Percentiles rank a stretch among this genome's conserved stretches.
phyloP scores from a whole-genome alignment of 2,113 vertebrate genomes.

The Hiodon alosoides region DNA sequence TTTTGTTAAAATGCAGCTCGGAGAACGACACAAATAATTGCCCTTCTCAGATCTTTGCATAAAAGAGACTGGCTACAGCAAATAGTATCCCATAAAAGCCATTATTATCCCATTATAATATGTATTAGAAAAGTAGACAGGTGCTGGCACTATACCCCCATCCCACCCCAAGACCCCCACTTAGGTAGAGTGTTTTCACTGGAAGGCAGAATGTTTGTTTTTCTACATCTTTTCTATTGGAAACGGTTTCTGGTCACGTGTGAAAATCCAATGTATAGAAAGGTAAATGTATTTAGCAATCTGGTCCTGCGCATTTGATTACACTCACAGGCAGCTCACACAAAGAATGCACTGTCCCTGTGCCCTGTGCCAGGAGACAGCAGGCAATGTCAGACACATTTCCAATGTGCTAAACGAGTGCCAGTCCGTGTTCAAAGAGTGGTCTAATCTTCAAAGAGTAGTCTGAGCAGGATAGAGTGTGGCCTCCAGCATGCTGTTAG shows the following conservation, averaged over 20 bases:
- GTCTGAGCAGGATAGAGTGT: not conserved
- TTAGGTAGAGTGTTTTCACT: too few species aligned
- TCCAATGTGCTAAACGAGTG: not conserved
- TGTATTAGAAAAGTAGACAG: not conserved
- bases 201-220: too few species aligned
- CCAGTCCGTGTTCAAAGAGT: slow-evolving; percentile 8
- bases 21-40: not conserved
- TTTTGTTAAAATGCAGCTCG: slow-evolving; percentile 10
- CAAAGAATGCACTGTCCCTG: not conserved
- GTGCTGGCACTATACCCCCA: not conserved
- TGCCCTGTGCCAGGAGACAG: not conserved
- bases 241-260: not conserved
- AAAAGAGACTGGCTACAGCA: not conserved
- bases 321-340: not conserved
- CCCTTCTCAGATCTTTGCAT: slow-evolving; percentile 6
- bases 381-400: not conserved
- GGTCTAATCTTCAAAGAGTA: not conserved
- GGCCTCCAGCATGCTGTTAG: not conserved
- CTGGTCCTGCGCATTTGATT: not conserved
- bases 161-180: not conserved
- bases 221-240: not conserved
- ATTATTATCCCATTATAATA: not conserved
- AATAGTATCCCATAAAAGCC: not conserved
- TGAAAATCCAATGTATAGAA: not conserved
- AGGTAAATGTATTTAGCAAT: not conserved